Conservation (phyloP, 2,888 invertebrate genomes). For the Parthenolecanium corni region DNA sequence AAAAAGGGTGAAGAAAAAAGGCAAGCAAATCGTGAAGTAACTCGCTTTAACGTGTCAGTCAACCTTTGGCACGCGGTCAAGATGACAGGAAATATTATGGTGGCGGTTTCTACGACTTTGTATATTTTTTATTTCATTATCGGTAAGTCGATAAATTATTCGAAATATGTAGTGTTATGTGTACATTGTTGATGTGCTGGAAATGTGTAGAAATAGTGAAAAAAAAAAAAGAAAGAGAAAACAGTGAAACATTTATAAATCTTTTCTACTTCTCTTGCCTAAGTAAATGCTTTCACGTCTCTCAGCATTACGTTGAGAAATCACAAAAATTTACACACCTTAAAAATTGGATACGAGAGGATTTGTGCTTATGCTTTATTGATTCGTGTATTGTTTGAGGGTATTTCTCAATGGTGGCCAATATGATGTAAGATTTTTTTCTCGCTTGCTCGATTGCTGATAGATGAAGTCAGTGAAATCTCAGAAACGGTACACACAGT, state of each 20-base stretch:
- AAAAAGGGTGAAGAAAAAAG: too few relatives aligned
- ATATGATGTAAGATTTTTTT: too few relatives aligned
- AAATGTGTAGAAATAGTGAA: too few relatives aligned
- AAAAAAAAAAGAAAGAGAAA: too few relatives aligned
- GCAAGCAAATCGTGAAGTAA: neutral
- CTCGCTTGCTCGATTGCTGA: too few relatives aligned
- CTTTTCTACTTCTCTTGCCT: neutral
- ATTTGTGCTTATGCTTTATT: too few relatives aligned
- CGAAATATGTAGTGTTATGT: neutral
- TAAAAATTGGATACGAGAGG: too few relatives aligned
- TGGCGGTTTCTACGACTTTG: constrained; percentile 1
- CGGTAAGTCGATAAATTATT: constrained; percentile 13
- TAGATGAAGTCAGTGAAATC: too few relatives aligned
- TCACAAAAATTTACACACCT: neutral
- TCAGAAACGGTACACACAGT: too few relatives aligned
- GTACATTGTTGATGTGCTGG: too few relatives aligned
- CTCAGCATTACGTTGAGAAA: neutral
- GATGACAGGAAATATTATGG: constrained; percentile 9
- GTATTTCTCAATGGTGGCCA: too few relatives aligned
- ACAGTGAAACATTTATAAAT: neutral
- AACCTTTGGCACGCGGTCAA: constrained; percentile 22
- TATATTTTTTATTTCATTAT: constrained; percentile 10
- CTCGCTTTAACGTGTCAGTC: constrained; percentile 20
- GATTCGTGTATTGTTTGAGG: too few relatives aligned
- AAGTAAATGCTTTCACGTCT: neutral